These are phyloP conservation scores for Pipistrellus kuhlii DNA, from an alignment of 2,797 vertebrate species.

Conservation along the genomic window DNA sequence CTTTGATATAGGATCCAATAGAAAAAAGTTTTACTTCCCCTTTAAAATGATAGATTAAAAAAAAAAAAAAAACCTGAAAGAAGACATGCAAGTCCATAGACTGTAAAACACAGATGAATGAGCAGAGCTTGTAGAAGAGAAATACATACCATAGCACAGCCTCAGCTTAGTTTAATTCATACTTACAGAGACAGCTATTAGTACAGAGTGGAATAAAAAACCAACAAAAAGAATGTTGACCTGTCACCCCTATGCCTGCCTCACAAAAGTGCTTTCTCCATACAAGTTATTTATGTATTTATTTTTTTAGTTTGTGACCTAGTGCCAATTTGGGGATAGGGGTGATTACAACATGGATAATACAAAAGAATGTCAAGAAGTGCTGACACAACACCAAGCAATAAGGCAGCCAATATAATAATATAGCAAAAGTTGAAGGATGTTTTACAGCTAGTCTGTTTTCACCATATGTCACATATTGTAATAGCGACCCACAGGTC, in stretches of 20 bases:
- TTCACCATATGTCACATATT: conserved; percentile 81
- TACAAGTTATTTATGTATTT: background rate
- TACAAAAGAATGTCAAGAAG: conserved; percentile 74
- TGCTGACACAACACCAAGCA: conserved; percentile 74
- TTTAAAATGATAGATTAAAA: background rate
- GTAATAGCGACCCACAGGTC: conserved; percentile 79
- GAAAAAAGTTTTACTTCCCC: conserved; percentile 4
- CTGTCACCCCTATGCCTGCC: background rate
- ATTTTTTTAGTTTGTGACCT: background rate
- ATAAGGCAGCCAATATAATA: conserved; percentile 53
- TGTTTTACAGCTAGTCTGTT: conserved; percentile 82
- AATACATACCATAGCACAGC: background rate
- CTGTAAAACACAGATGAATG: conserved; percentile 1
- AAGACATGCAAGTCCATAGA: background rate
- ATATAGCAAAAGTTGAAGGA: conserved; percentile 74
- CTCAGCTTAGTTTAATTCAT: background rate
- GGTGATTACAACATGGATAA: conserved; percentile 59
- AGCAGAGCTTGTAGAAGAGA: background rate
- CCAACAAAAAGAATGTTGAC: conserved; percentile 16
- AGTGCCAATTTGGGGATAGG: conserved; percentile 41
- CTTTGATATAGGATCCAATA: conserved; percentile 35
- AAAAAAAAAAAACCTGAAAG: background rate
- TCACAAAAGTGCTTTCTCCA: conserved; percentile 23
- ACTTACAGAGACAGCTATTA: background rate
- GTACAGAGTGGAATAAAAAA: background rate